Base-by-base conservation (phyloP, 2,113 vertebrate species). In the Alethe diademata region DNA sequence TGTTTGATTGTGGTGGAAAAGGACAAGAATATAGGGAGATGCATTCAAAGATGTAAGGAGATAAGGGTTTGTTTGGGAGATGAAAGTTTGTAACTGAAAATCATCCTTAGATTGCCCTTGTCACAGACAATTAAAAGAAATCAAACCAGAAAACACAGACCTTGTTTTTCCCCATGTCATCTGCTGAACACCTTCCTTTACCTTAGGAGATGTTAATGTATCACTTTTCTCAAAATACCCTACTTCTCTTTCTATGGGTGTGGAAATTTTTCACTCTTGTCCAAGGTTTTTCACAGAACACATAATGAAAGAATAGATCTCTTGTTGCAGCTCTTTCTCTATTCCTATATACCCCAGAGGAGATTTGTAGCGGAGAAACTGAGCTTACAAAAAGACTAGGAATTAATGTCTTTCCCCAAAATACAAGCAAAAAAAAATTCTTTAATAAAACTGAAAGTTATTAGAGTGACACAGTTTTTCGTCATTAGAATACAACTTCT, bases 91-190 rank as follows among this genome's bases (percentile, higher is more conserved):
- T 64, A 72, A 54, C 8, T 58, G 38, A 76, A 80, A 64, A 50
- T 71, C 6, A 15, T 64, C 20, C 33, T 50, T 11, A 53, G 19
- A 28, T 25, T 29, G 9, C 29, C 33, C 3, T 47, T 73, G 33
- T 29, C 14, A 80, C 0, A 2, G 35, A 50, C 12, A n/a, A n/a
- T n/a, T n/a, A 56, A 81, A 76, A 14, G 1, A 51, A 81, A 72
- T 11, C 7, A 40, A 53, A 62, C 3, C 20, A 45, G 19, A 28
- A 72, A 35, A 47, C 9, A 35, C 0, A 3, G 6, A 24, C 0
- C 2, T 12, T 28, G 5, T 8, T 58, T 36, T 42, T 2, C 7
- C 1, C 6, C 9, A 29, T 13, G 28, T 2, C 2, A 35, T 64
- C 17, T 58, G 71, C 19, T 67, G 80, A 91, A 62, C 33, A 38